These are phyloP conservation scores for Dasysyrphus albostriatus DNA, from an alignment of 2,888 invertebrate genomes.

Conservation along the genomic window DNA sequence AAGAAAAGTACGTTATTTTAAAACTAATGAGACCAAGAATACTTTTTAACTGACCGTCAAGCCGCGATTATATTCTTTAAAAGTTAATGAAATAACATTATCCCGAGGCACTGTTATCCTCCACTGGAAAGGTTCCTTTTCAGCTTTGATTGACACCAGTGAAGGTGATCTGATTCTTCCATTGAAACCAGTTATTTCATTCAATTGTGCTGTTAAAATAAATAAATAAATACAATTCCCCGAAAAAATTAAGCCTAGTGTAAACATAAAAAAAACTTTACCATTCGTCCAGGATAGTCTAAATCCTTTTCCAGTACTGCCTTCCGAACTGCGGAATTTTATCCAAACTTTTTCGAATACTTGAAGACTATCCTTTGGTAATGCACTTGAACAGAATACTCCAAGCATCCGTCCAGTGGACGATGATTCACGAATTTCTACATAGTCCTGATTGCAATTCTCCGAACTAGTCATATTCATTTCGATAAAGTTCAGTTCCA, in stretches of 20 bases:
- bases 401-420: conserved; percentile 88
- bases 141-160: conserved; percentile 72
- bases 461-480: conserved; percentile 89
- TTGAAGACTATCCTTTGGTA: conserved; percentile 86
- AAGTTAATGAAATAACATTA: conserved; percentile 77
- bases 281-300: conserved; percentile 88
- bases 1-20: not conserved
- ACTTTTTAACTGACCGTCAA: conserved; percentile 77
- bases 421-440: conserved; percentile 91
- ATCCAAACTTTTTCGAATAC: conserved; percentile 88
- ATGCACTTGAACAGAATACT: conserved; percentile 88
- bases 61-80: conserved; percentile 80
- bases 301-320: conserved; percentile 88
- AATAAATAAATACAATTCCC: not conserved
- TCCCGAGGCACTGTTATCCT: conserved; percentile 78
- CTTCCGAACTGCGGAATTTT: conserved; percentile 89
- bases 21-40: not conserved
- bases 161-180: conserved; percentile 80
- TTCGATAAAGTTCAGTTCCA: conserved; percentile 87
- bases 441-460: conserved; percentile 92
- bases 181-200: conserved; percentile 78
- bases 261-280: conserved; percentile 81
- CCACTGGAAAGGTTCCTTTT: conserved; percentile 80
- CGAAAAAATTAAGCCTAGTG: too few relatives aligned
- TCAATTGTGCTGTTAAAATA: conserved; percentile 78